Conservation (phyloP, 2,797 vertebrate species). For the Phrynocephalus vlangalii region DNA sequence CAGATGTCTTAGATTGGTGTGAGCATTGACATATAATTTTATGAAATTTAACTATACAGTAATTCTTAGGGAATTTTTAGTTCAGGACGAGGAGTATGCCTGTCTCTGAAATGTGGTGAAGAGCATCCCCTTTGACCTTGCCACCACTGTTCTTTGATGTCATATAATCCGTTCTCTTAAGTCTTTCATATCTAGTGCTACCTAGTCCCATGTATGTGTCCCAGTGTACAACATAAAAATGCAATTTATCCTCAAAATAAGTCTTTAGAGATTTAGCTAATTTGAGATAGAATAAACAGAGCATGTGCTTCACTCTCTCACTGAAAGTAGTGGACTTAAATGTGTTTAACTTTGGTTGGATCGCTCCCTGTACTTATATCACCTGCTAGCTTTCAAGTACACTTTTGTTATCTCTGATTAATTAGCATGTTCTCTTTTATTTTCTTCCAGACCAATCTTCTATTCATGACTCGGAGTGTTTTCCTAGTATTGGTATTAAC, state of each 20-base stretch:
- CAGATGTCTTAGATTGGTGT: not conserved
- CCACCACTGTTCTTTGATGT: not conserved
- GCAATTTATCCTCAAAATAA: not conserved
- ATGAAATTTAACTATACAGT: not conserved
- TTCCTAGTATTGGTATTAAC: conserved; percentile 58
- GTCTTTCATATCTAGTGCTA: not conserved
- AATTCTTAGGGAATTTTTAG: too few relatives aligned
- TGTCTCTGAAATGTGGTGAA: too few relatives aligned
- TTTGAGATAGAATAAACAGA: not conserved
- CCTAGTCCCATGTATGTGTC: not conserved
- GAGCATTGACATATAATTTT: not conserved
- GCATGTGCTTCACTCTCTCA: not conserved
- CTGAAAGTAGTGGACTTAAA: not conserved
- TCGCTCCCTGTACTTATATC: not conserved
- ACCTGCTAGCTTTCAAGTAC: conserved; percentile 30
- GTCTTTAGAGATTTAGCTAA: not conserved
- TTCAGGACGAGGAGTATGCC: too few relatives aligned
- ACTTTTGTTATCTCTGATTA: conserved; percentile 50
- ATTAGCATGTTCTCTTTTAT: conserved; percentile 66
- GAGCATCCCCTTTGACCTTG: not conserved
- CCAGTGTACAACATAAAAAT: not conserved
- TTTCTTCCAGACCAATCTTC: conserved; percentile 64
- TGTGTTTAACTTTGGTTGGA: not conserved
- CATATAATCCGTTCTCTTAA: not conserved
- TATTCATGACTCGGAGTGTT: conserved; percentile 58